phyloP scores from a whole-genome alignment of 2,113 vertebrate species.

The Perca schrenkii region DNA sequence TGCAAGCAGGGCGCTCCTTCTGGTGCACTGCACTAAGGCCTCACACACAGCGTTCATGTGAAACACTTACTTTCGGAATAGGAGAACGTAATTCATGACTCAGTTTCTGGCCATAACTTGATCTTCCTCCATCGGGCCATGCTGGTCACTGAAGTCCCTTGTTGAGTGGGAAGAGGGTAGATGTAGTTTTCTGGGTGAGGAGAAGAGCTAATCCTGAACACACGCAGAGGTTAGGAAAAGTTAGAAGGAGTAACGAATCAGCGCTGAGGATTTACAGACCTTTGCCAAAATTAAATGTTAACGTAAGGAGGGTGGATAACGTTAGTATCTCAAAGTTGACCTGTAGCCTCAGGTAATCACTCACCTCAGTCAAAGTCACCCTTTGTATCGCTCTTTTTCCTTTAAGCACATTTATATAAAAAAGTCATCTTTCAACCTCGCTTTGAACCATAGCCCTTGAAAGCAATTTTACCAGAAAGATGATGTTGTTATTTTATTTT shows the following conservation, averaged over 20 bases:
- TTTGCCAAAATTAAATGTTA: conserved; percentile 2
- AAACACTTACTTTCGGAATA: not conserved
- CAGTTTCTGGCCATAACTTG: conserved; percentile 5
- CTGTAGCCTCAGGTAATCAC: not conserved
- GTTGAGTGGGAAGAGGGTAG: not conserved
- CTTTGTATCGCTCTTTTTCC: no score
- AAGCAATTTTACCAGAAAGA: no score
- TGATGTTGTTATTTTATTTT: no score
- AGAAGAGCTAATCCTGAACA: not conserved
- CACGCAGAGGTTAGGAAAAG: not conserved
- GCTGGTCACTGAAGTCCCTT: not conserved
- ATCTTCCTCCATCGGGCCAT: conserved; percentile 3
- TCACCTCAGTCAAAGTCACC: no score
- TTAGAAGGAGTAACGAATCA: conserved; percentile 13
- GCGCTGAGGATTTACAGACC: conserved; percentile 15
- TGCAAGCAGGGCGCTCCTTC: not conserved
- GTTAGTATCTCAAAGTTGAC: not conserved
- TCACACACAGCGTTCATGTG: not conserved
- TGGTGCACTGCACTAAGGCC: not conserved
- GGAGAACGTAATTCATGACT: not conserved
- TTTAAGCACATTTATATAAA: no score
- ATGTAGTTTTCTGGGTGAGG: conserved; percentile 3
- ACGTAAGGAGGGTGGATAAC: not conserved
- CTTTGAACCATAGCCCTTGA: no score
- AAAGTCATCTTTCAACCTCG: no score